Evolutionary conservation across 2,113 vertebrate species (phyloP), one percentile per base, ranked within the genome.

Genomic region (Oryctolagus cuniculus): DNA sequence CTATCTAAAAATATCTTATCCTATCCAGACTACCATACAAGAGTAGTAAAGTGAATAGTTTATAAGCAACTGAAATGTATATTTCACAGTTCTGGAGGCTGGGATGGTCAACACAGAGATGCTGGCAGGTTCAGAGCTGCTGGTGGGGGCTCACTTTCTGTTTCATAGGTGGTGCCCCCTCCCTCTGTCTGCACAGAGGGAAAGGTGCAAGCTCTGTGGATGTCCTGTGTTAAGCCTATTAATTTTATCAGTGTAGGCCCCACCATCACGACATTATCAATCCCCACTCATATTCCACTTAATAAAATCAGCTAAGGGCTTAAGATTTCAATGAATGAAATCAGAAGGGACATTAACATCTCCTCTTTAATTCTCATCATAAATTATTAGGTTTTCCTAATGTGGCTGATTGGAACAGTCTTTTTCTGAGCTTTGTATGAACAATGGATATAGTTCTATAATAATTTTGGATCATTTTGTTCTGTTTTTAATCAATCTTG

Each of bases 301-400:
- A 3, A 15, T 10, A 29, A 5, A 13, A 31, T 55, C 10, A 67
- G 36, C 58, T 66, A 10, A 0, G 17, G 15, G 1, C 0, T n/a
- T 13, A 58, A 0, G 34, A 69, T 75, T 88, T 77, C 16, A 77
- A 31, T 8, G 34, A 5, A 0, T 69, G 22, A 38, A 36, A 34
- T 49, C 2, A 3, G 1, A 10, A 55, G 17, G 5, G 17, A 79
- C 25, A 63, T 27, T 7, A 7, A 72, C 27, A 10, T 55, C 66
- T 13, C 31, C 7, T 84, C 55, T 27, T 25, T 5, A 61, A 19
- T 10, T 24, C 44, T 38, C 21, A 74, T 58, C 44, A 80, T 13
- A 51, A 66, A 80, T 44, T 58, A 67, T 53, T 27, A 63, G 22
- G 0, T 38, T 86, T 89, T 13, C 1, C 27, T 86, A 27, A 1